Evolutionary conservation across 2,888 invertebrate genomes (phyloP), one percentile per base, ranked within the genome.

Genomic region (Epirrita christyi): DNA sequence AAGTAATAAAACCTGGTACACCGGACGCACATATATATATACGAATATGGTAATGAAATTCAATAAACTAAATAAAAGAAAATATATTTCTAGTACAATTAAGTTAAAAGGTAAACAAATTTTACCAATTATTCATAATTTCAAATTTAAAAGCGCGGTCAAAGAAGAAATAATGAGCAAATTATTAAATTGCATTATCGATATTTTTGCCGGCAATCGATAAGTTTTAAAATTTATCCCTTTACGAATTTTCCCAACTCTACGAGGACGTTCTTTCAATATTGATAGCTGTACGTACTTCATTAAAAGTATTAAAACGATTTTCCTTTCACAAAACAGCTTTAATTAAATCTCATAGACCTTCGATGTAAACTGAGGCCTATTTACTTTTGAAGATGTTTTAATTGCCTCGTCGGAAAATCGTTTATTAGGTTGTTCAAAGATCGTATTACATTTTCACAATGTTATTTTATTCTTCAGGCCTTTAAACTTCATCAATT

Each of bases 241-340:
- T 8, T 10, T 6, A 2, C 8, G 32, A 32, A 8, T 32, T 32
- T 32, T 32, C 32, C 10, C 32, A 32, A 32, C 32, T 32, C 32
- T 32, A 32, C 8, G 45, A 49, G 41, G 41, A 45, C 44, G 36
- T 46, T 53, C 42, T 45, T 34, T 47, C 40, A 62, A 50, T 58
- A 57, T 55, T 58, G 42, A 55, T 55, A 15, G 43, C 21, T 21
- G 21, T 21, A 21, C 2, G 38, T 29, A 38, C 21, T 45, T 54
- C 28, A 51, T 52, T 57, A 29, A 47, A 37, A 40, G 37, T 46
- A 48, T 61, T 13, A 44, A 29, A 52, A 45, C 58, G 10, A 55
- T 61, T 55, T 52, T 21, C 49, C 48, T 27, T 36, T 36, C 7
- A 13, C 36, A 36, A 13, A 28, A 32, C 32, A 32, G 21, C 29